Percentiles rank a stretch among this genome's conserved stretches.
Evolutionary conservation across 2,888 invertebrate species (phyloP).

Genomic region (Dilophus febrilis): DNA sequence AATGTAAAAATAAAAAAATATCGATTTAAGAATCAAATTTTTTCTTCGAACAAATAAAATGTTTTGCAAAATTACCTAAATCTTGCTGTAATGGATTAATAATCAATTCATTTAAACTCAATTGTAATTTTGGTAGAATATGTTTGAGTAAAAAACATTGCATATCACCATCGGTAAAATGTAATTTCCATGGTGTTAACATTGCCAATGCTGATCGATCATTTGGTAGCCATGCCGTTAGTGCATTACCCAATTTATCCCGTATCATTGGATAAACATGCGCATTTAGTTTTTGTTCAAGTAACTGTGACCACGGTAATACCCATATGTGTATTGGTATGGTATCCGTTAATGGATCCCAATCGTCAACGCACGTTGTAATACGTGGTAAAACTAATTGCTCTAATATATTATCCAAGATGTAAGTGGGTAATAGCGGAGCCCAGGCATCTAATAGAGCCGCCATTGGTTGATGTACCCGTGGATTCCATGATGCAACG

Average conservation of each 20-base stretch:
- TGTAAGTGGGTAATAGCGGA: conserved; percentile 64
- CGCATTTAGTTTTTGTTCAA: conserved; percentile 40
- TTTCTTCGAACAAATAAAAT: conserved; percentile 3
- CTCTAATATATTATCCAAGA: conserved; percentile 64
- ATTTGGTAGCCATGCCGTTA: conserved; percentile 89
- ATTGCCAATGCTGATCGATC: conserved; percentile 85
- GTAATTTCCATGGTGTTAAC: conserved; percentile 73
- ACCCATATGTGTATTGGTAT: conserved; percentile 95
- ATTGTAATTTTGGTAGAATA: conserved; percentile 75
- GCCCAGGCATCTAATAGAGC: conserved; percentile 67
- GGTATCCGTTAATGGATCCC: conserved; percentile 93
- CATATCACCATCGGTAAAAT: conserved; percentile 59
- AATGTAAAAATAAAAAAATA: too few species aligned
- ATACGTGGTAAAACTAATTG: conserved; percentile 64
- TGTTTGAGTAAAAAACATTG: conserved; percentile 69
- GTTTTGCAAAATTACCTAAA: conserved; percentile 30
- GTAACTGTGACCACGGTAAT: conserved; percentile 83
- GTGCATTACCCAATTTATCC: conserved; percentile 73
- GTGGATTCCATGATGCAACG: conserved; percentile 59
- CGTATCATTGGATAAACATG: conserved; percentile 77
- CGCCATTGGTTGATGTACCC: conserved; percentile 60
- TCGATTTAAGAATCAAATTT: too few species aligned
- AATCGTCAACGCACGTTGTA: conserved; percentile 58
- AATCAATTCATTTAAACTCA: conserved; percentile 43
- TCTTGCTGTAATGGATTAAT: conserved; percentile 61